These are phyloP conservation scores for Nanorana parkeri DNA, from an alignment of 2,113 vertebrate species.

Conservation along the genomic window DNA sequence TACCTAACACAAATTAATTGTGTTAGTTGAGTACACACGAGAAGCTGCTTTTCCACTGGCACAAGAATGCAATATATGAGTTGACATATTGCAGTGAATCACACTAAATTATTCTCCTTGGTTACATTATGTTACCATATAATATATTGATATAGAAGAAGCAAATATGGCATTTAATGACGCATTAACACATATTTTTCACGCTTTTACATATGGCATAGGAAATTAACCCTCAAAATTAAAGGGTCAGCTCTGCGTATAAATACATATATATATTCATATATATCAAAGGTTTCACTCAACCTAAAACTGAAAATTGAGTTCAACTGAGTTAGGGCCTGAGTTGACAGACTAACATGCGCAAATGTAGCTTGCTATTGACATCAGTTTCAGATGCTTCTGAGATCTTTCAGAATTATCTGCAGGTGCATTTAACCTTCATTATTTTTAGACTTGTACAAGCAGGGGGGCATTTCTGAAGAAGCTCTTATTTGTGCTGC, in stretches of 20 bases:
- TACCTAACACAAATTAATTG: constrained; percentile 33
- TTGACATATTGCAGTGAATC: constrained; percentile 45
- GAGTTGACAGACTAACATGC: too few relatives aligned
- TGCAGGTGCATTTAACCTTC: too few relatives aligned
- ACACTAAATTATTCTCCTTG: constrained; percentile 31
- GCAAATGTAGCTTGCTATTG: too few relatives aligned
- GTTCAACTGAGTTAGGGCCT: too few relatives aligned
- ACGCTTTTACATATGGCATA: background rate
- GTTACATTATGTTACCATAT: constrained; percentile 33
- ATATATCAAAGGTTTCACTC: too few relatives aligned
- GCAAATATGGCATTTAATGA: background rate
- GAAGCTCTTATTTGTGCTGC: too few relatives aligned
- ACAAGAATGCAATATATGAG: constrained; percentile 22
- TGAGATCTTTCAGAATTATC: too few relatives aligned
- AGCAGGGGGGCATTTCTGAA: too few relatives aligned
- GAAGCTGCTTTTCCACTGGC: constrained; percentile 6
- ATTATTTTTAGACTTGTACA: too few relatives aligned
- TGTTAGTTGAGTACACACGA: constrained; percentile 34
- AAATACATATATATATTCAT: too few relatives aligned
- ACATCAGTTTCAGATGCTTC: too few relatives aligned
- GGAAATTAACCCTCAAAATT: background rate
- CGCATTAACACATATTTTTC: background rate
- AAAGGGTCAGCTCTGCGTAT: background rate
- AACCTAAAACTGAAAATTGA: too few relatives aligned
- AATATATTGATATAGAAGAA: constrained; percentile 17